These are phyloP conservation scores for Chelonoidis abingdonii DNA, from an alignment of 2,113 vertebrate genomes.

Conservation along the genomic window DNA sequence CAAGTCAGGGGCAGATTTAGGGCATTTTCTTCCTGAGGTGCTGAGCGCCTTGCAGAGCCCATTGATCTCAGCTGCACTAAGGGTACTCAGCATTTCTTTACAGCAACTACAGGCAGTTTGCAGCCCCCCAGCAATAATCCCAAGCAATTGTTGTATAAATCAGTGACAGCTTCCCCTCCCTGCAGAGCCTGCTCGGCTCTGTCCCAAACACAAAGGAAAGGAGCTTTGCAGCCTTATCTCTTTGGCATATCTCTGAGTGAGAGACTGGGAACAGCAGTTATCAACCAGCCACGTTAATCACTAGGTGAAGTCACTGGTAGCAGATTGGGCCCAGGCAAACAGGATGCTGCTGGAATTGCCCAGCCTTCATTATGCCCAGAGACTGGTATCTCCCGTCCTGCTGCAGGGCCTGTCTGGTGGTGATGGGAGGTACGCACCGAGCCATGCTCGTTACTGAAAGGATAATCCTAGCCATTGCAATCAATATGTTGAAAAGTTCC, in stretches of 20 bases:
- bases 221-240: slow-evolving; percentile 13
- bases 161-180: background rate
- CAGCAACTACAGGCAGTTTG: rapidly evolving
- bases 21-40: background rate
- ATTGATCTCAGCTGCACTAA: background rate
- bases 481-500: background rate
- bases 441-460: background rate
- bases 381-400: rapidly evolving
- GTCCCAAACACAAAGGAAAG: background rate
- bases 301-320: background rate
- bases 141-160: background rate
- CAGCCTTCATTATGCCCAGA: background rate
- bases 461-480: background rate
- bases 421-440: background rate
- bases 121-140: background rate
- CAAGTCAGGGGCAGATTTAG: background rate
- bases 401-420: background rate
- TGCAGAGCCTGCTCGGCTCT: background rate
- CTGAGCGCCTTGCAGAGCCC: background rate
- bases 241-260: background rate
- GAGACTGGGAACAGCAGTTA: slow-evolving; percentile 16
- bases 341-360: background rate
- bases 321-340: rapidly evolving
- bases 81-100: background rate
- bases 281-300: slow-evolving; percentile 41